phyloP scores from a whole-genome alignment of 2,888 invertebrate genomes.

The Notocelia uddmanniana region DNA sequence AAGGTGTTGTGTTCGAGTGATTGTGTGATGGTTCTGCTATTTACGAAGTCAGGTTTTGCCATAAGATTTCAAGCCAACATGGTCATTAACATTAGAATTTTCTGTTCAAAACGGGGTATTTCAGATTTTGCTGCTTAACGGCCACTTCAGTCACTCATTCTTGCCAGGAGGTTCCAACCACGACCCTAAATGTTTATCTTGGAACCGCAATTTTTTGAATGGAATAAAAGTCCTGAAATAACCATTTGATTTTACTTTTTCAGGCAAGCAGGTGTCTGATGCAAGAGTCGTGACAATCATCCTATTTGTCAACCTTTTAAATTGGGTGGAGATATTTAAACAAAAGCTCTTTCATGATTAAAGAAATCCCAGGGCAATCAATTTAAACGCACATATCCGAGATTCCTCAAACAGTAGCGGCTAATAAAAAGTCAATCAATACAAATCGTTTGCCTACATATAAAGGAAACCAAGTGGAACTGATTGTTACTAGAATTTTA shows the following conservation, averaged over 20 bases:
- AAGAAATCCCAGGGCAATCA: constrained; percentile 36
- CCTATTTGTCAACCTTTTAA: constrained; percentile 3
- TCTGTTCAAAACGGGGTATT: no score
- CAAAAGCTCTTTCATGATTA: constrained; percentile 27
- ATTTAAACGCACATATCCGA: constrained; percentile 38
- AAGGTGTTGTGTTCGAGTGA: neutral
- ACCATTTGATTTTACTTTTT: constrained; percentile 23
- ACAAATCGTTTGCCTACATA: constrained; percentile 51
- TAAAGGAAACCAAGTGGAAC: constrained; percentile 1
- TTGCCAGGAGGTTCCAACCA: no score
- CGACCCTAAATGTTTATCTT: neutral
- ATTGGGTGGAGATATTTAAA: constrained; percentile 37
- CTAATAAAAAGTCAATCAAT: constrained; percentile 63
- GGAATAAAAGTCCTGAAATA: neutral
- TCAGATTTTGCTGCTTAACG: neutral
- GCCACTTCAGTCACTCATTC: neutral
- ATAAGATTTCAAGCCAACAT: no score
- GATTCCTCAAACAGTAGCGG: constrained; percentile 40
- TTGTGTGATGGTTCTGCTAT: neutral
- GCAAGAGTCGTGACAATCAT: constrained; percentile 10
- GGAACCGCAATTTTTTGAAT: neutral
- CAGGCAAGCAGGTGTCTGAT: constrained; percentile 21
- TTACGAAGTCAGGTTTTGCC: neutral
- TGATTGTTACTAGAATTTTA: neutral
- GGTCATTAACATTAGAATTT: no score